Percentiles rank a stretch among this genome's conserved stretches.
phyloP scores from a whole-genome alignment of 2,797 vertebrate species.

The Neoniphon sammara region DNA sequence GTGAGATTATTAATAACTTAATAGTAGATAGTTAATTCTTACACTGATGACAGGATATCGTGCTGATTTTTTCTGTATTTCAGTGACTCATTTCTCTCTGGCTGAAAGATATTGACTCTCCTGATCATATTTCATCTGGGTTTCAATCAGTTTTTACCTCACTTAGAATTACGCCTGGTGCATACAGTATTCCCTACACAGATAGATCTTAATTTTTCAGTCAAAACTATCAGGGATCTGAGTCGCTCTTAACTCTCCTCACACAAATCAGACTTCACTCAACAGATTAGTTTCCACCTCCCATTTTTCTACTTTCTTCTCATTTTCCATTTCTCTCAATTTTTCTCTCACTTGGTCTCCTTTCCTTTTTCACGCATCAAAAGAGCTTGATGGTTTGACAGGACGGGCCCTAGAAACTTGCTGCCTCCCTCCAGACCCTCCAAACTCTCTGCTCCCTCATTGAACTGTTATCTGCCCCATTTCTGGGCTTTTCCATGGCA shows the following conservation, averaged over 20 bases:
- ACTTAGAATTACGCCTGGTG: conserved; percentile 55
- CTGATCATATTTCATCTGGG: conserved; percentile 58
- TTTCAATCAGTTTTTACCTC: conserved; percentile 30
- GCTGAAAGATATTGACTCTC: conserved; percentile 55
- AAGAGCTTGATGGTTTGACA: conserved; percentile 83
- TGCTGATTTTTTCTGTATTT: conserved; percentile 57
- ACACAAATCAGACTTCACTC: conserved; percentile 26
- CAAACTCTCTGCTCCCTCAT: conserved; percentile 79
- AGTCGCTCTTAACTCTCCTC: conserved; percentile 36
- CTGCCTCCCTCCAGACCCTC: conserved; percentile 76
- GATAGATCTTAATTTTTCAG: conserved; percentile 38
- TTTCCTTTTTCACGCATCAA: conserved; percentile 76
- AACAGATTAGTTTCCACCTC: conserved; percentile 52
- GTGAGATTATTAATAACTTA: conserved; percentile 72
- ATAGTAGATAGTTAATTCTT: conserved; percentile 75
- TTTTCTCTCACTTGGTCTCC: conserved; percentile 46
- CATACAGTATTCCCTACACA: conserved; percentile 48
- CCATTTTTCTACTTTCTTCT: conserved; percentile 23
- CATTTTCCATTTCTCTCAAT: conserved; percentile 42
- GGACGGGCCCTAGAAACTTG: conserved; percentile 78
- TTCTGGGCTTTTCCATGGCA: conserved; percentile 83
- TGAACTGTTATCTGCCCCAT: conserved; percentile 84
- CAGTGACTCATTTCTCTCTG: conserved; percentile 65
- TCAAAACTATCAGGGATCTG: conserved; percentile 16
- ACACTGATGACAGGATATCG: conserved; percentile 55